A percentile compares a stretch with the other conserved stretches of the same genome.
Evolutionary conservation across 1,140 invertebrate genomes (phyloP).

Genomic region (Drosophila tsacasi): DNA sequence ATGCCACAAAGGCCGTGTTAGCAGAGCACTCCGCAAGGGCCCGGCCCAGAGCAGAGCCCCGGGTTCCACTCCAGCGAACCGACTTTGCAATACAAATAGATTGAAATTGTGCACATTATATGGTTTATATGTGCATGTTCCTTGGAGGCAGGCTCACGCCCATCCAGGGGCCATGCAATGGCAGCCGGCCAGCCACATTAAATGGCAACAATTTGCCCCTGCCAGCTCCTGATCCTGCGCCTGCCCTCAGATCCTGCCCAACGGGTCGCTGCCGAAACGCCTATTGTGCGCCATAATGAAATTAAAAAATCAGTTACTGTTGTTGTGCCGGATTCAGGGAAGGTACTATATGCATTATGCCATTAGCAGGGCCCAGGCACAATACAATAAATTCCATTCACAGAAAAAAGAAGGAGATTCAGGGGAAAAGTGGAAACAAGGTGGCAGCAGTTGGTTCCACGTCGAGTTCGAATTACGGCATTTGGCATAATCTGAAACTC

Average conservation of each 20-base stretch:
- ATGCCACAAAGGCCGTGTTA: constrained; percentile 60
- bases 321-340: constrained; percentile 63
- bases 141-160: constrained; percentile 32
- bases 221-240: constrained; percentile 1
- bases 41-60: background rate
- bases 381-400: constrained; percentile 62
- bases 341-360: constrained; percentile 67
- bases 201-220: constrained; percentile 50
- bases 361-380: constrained; percentile 67
- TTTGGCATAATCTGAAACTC: constrained; percentile 60
- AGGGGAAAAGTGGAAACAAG: constrained; percentile 36
- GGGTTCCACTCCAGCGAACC: constrained; percentile 25
- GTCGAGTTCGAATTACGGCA: constrained; percentile 72
- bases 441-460: constrained; percentile 31
- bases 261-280: constrained; percentile 59
- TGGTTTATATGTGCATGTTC: constrained; percentile 25
- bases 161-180: constrained; percentile 23
- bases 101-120: constrained; percentile 68
- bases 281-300: constrained; percentile 81
- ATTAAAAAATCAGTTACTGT: constrained; percentile 84
- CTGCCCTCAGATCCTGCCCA: constrained; percentile 33
- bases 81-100: constrained; percentile 73
- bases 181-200: constrained; percentile 39
- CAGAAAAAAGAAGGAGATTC: constrained; percentile 17
- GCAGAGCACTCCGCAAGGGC: constrained; percentile 13